Conservation (phyloP, 2,113 vertebrate genomes). For the Circaetus gallicus region DNA sequence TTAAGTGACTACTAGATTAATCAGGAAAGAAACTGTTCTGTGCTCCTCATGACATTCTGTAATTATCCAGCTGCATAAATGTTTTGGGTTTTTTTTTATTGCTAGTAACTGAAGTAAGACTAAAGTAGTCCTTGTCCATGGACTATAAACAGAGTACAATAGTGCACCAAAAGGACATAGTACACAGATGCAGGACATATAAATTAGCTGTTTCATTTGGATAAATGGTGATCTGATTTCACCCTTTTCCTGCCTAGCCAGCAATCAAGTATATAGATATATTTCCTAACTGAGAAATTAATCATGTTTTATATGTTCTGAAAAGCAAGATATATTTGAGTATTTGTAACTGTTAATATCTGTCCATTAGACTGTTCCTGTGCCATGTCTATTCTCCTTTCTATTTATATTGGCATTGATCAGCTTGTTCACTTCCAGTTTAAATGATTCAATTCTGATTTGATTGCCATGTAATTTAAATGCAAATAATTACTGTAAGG, state of each 20-base stretch:
- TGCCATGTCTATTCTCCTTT: constrained; percentile 59
- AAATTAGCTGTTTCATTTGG: not conserved
- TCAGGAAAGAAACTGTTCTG: not conserved
- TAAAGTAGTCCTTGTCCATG: not conserved
- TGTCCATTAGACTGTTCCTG: constrained; percentile 30
- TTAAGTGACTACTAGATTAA: not conserved
- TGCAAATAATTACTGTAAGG: constrained; percentile 84
- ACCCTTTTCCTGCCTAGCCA: not conserved
- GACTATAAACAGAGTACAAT: not conserved
- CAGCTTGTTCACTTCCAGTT: constrained; percentile 81
- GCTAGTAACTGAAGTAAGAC: not conserved
- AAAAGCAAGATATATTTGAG: constrained; percentile 15
- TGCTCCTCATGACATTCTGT: not conserved
- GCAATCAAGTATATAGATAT: not conserved
- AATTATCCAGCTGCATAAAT: not conserved
- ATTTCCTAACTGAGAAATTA: constrained; percentile 27
- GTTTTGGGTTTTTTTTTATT: not conserved
- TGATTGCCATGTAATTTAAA: constrained; percentile 84
- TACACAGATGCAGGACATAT: not conserved
- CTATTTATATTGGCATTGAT: constrained; percentile 84
- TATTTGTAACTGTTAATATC: constrained; percentile 37
- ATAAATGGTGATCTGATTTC: not conserved
- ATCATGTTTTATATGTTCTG: not conserved
- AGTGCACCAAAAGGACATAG: not conserved
- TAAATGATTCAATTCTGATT: constrained; percentile 83